Percentiles rank a stretch among this genome's conserved stretches.
Evolutionary conservation across 1,140 invertebrate species (phyloP).

Genomic region (Mizuhopecten yessoensis): DNA sequence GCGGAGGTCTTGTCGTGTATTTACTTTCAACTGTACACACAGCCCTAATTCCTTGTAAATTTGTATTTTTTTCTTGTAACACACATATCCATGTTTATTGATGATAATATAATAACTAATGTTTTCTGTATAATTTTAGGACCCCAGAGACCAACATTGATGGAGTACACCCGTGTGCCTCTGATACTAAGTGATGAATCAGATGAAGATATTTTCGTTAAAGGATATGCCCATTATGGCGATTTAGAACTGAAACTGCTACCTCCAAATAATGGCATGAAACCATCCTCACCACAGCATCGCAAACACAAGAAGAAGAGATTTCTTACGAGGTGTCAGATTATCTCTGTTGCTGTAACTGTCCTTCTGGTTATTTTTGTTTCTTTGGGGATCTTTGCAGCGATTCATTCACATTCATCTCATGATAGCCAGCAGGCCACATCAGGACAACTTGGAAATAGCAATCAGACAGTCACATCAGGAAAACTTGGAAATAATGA

Average conservation of each 20-base stretch:
- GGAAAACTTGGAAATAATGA: neutral
- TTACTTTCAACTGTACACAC: no score
- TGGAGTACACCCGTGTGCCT: conserved; percentile 50
- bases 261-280: conserved; percentile 49
- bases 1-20: no score
- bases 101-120: no score
- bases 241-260: conserved; percentile 51
- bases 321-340: neutral
- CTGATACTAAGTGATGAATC: conserved; percentile 52
- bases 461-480: neutral
- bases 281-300: neutral
- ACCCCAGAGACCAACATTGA: conserved; percentile 32
- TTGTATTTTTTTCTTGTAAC: no score
- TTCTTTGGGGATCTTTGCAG: conserved; percentile 3
- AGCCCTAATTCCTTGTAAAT: no score
- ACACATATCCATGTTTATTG: no score
- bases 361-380: conserved; percentile 5
- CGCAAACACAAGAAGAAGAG: conserved; percentile 23
- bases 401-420: conserved; percentile 8
- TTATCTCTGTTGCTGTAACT: conserved; percentile 1
- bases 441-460: neutral
- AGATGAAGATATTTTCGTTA: conserved; percentile 46
- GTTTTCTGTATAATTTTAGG: neutral
- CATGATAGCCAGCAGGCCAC: neutral
- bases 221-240: conserved; percentile 41